Base-by-base conservation (phyloP, 2,113 vertebrate genomes). In the Otolemur garnettii region DNA sequence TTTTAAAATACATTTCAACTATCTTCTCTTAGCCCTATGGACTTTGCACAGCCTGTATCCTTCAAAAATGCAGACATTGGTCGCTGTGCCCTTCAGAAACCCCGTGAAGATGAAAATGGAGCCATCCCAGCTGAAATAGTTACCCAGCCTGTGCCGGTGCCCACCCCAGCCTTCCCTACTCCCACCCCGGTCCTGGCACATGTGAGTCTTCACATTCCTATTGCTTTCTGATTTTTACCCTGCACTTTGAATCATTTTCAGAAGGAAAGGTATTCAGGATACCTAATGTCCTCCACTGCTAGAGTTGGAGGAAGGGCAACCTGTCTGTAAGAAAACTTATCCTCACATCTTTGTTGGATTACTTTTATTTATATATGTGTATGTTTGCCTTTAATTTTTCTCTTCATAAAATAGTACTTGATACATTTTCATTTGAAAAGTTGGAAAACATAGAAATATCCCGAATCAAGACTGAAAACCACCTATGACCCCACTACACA, bases 21-120 rank as follows among this genome's bases (percentile, higher is more conserved):
- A 1, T 97, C 15, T 98, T 35, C 89, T 79, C 57, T 95, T 98
- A 99, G 99, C 19, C 99, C 99, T 26, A 98, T 99, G 98, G 99
- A 99, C 97, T 99, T 99, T 90, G 99, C 99, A 74, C 99, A 98
- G 84, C 98, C 99, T 0, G 96, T 99, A 21, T 99, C 99, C 93
- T 99, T 99, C 97, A 99, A 99, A 98, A 99, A 99, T 78, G 99
- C 99, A 8, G 99, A 99, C 95, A 99, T 99, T 45, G 99, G 99
- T 19, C 99, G 75, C 60, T 99, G 99, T 95, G 98, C 98, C 55
- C 98, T 88, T 98, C 97, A 75, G 96, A 97, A 42, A 88, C 96
- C 81, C 95, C 92, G 10, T 59, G 98, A 98, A 90, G 95, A 98
- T 89, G 93, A 98, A 72, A 97, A 97, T 0, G 97, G 97, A 84